Base-by-base conservation (phyloP, 2,888 invertebrate species). In the Cephus pulcher region DNA sequence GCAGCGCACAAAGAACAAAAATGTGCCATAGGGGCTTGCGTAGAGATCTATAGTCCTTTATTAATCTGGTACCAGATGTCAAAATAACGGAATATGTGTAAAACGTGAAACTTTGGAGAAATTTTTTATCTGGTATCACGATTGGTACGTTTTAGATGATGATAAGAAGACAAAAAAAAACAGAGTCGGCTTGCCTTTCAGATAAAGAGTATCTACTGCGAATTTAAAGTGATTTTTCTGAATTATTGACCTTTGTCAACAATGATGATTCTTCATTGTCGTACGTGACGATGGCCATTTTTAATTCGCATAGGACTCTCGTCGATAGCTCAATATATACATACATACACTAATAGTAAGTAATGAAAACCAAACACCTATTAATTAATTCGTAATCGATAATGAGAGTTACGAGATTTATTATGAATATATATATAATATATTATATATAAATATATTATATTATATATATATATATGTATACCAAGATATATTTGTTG, bases 401-500 rank as follows among this genome's bases (percentile, higher is more conserved):
- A 78, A 80, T 78, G 81, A 80, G 80, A 81, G 81, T 81, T 81
- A 77, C 77, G 56, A 70, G 56, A 75, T 81, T 76, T 75, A 79
- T 79, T 76, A 76, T 75, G 77, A 74, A 69, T 75, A 75, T 74
- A 77, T 56, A 56, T 78, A 70, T 76, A 80, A 12, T 35, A 35
- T 35, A 35, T 35, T 35, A 69, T 73, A 73, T 74, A 75, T 40
- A 30, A 30, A 30, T 30, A 40, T 79, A 77, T 34, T 71, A 78
- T 78, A 73, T 76, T 35, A 35, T 35, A 80, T 79, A 80, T 35
- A 80, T 79, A 80, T 80, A 81, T 34, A 56, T 75, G 79, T 76
- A 80, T 80, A 79, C 68, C 69, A 78, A 80, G 75, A 75, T 82
- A 82, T 82, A 83, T 84, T 82, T 82, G 80, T 83, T 82, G 82